A percentile compares a stretch with the other conserved stretches of the same genome.
These are phyloP conservation scores for Ernsta delagoae DNA, from an alignment of 2,888 invertebrate species.

Conservation along the genomic window DNA sequence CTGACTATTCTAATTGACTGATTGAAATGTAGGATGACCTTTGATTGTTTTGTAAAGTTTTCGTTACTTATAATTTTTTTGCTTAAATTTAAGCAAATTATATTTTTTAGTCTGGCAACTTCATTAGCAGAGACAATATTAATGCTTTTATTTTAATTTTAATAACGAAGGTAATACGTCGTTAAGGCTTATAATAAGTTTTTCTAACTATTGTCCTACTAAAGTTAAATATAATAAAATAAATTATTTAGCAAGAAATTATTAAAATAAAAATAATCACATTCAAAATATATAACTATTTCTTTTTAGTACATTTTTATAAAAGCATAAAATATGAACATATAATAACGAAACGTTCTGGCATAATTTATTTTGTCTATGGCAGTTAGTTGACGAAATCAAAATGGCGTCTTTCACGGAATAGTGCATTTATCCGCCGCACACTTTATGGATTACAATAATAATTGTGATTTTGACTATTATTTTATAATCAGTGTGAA, in stretches of 20 bases:
- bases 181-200: background rate
- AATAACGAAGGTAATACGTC: background rate
- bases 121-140: conserved; percentile 1
- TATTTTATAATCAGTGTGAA: conserved; percentile 42
- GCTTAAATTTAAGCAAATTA: background rate
- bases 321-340: too few relatives aligned
- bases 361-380: conserved; percentile 55
- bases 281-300: too few relatives aligned
- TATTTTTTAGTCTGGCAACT: conserved; percentile 2
- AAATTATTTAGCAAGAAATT: too few relatives aligned
- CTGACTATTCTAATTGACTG: too few relatives aligned
- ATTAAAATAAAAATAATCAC: too few relatives aligned
- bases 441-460: conserved; percentile 57
- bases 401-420: conserved; percentile 82
- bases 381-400: conserved; percentile 80
- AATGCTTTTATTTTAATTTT: background rate
- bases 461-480: conserved; percentile 63
- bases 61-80: too few relatives aligned
- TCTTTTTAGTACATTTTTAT: background rate
- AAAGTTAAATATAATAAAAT: too few relatives aligned
- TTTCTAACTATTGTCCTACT: too few relatives aligned
- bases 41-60: too few relatives aligned
- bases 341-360: background rate
- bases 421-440: conserved; percentile 77
- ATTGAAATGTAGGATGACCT: too few relatives aligned